Conservation (phyloP, 2,113 vertebrate genomes). For the Chrysochloris asiatica region DNA sequence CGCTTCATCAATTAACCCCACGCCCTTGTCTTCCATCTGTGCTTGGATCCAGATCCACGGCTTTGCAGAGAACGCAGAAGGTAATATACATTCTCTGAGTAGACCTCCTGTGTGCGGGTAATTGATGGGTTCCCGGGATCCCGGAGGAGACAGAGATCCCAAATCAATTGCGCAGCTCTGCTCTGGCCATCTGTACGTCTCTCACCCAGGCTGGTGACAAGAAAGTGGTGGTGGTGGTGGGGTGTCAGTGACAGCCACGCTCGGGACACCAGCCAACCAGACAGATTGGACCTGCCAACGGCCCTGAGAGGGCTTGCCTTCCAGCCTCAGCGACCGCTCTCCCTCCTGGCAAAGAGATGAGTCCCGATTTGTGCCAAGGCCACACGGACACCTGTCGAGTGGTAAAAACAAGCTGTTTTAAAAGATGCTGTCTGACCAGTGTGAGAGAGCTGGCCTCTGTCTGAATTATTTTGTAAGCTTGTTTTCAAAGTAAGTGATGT, state of each 20-base stretch:
- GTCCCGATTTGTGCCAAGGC: conserved; percentile 49
- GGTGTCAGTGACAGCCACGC: background rate
- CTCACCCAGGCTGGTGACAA: background rate
- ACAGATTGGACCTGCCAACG: background rate
- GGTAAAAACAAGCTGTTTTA: conserved; percentile 63
- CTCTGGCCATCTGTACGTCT: background rate
- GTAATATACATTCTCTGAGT: background rate
- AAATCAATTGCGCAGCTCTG: background rate
- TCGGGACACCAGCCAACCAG: background rate
- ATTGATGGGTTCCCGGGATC: conserved; percentile 33
- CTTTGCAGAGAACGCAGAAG: conserved; percentile 10
- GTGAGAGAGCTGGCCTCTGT: background rate
- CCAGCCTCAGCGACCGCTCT: background rate
- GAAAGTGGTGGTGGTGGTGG: too few species aligned
- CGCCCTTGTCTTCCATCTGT: conserved; percentile 65
- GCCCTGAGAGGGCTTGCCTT: conserved; percentile 33
- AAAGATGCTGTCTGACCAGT: conserved; percentile 36
- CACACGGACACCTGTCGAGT: conserved; percentile 50
- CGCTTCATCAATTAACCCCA: conserved; percentile 67
- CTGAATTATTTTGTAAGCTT: conserved; percentile 45
- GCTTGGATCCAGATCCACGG: background rate
- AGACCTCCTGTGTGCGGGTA: background rate
- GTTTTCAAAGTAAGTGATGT: conserved; percentile 31
- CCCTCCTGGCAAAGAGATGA: conserved; percentile 37
- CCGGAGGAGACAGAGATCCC: background rate